phyloP scores from a whole-genome alignment of 2,888 invertebrate genomes.

The Mystacides longicornis region DNA sequence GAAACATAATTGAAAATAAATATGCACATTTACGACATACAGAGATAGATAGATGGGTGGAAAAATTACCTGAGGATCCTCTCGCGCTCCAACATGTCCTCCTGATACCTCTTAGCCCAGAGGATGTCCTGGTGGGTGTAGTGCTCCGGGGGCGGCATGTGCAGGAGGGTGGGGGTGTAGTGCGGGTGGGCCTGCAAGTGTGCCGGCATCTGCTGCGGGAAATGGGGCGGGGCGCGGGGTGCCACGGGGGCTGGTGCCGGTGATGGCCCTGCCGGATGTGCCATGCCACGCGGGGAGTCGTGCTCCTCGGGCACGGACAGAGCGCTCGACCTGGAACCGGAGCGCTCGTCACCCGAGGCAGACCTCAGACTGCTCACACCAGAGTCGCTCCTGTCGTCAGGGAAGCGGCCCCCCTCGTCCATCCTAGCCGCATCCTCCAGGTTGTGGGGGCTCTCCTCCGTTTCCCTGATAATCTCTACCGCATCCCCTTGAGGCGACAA shows the following conservation, averaged over 20 bases:
- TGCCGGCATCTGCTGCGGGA: conserved; percentile 30
- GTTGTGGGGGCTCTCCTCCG: conserved; percentile 20
- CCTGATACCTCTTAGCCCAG: conserved; percentile 37
- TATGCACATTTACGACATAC: too few species aligned
- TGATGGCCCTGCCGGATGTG: conserved; percentile 37
- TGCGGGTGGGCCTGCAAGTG: conserved; percentile 31
- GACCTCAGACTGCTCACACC: conserved; percentile 71
- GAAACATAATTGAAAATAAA: too few species aligned
- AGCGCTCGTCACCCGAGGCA: conserved; percentile 65
- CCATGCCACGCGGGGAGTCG: conserved; percentile 45
- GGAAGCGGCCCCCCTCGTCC: conserved; percentile 34
- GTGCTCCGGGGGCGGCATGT: conserved; percentile 30
- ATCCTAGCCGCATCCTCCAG: conserved; percentile 28
- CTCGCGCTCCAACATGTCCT: conserved; percentile 52
- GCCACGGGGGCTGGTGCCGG: conserved; percentile 33
- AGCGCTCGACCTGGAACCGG: conserved; percentile 68
- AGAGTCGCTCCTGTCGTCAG: conserved; percentile 49
- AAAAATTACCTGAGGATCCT: conserved; percentile 30
- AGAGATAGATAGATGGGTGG: too few species aligned
- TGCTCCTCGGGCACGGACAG: conserved; percentile 68
- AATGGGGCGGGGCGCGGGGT: conserved; percentile 28
- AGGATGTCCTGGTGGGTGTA: conserved; percentile 33
- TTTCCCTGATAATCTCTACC: conserved; percentile 38
- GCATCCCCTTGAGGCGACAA: conserved; percentile 33
- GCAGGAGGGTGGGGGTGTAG: conserved; percentile 32